A percentile compares a stretch with the other conserved stretches of the same genome.
Evolutionary conservation across 1,140 invertebrate genomes (phyloP).

Genomic region (Nasonia vitripennis): DNA sequence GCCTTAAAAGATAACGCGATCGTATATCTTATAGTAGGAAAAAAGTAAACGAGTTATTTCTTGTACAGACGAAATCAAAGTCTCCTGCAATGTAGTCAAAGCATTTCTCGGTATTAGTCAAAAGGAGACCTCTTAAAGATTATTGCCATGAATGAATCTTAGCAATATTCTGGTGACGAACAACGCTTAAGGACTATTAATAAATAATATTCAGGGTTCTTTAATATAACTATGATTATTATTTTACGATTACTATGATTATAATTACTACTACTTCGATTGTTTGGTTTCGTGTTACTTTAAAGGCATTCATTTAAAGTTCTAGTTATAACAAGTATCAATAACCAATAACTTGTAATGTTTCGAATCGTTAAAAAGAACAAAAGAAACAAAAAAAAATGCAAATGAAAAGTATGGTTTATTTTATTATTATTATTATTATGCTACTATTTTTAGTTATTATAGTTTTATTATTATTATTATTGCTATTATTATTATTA

Average conservation of each 20-base stretch:
- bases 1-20: constrained; percentile 51
- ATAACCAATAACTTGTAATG: constrained; percentile 62
- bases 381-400: constrained; percentile 56
- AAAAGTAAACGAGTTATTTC: constrained; percentile 25
- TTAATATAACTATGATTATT: constrained; percentile 49
- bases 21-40: constrained; percentile 20
- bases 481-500: constrained; percentile 25
- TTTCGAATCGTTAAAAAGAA: constrained; percentile 55
- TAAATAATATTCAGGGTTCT: constrained; percentile 63
- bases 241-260: constrained; percentile 32
- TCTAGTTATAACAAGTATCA: constrained; percentile 60
- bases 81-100: constrained; percentile 42
- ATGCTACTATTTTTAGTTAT: constrained; percentile 39
- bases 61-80: constrained; percentile 45
- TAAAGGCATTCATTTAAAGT: constrained; percentile 64
- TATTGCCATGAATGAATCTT: constrained; percentile 34
- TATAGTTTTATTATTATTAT: constrained; percentile 38
- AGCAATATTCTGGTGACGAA: constrained; percentile 37
- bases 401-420: constrained; percentile 63
- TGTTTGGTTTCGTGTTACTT: constrained; percentile 66
- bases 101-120: constrained; percentile 48
- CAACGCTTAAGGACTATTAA: constrained; percentile 53
- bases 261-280: constrained; percentile 52
- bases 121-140: constrained; percentile 25
- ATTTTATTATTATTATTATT: constrained; percentile 46